Evolutionary conservation across 2,113 vertebrate genomes (phyloP), one percentile per base, ranked within the genome.

Genomic region (Gnathonemus longibarbis): DNA sequence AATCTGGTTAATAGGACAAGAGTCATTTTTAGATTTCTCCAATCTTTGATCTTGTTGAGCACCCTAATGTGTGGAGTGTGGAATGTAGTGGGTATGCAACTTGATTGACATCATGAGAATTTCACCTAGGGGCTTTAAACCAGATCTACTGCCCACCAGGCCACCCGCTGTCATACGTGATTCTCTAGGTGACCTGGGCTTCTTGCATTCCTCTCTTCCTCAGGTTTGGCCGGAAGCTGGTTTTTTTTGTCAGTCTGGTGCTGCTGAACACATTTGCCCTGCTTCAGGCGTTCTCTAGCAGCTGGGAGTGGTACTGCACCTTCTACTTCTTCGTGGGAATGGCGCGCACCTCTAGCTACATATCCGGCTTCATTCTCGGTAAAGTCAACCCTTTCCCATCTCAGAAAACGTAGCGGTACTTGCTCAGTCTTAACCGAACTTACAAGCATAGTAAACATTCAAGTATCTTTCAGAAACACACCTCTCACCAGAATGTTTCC

Each of bases 281-380:
- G 19, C 17, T 92, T 15, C 89, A 92, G 84, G 66, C 89, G 2
- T 0, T 31, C 1, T 91, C 91, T 1, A 80, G n/a, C 80, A 90
- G 85, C 89, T 93, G 92, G 92, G 90, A 89, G 84, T 53, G 89
- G 89, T 93, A 90, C 74, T 93, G 90, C 39, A 48, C 88, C 5
- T 35, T 91, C 15, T 90, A 84, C 88, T 93, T 90, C 77, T n/a
- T 92, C 1, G 46, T 89, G 15, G 92, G 91, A 53, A 62, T 93
- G 35, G 87, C 88, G 9, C 62, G 87, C 6, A 91, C 90, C 45
- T 77, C 92, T 7, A 92, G 88, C 49, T 93, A 93, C 74, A 86
- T 89, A 45, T 74, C 90, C 42, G 91, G 90, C 5, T 91, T 92
- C 58, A 52, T 91, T 9, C 87, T 92, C 13, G 91, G 91, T 92